These are phyloP conservation scores for Cyprinus carpio DNA, from an alignment of 2,113 vertebrate genomes.

Conservation along the genomic window DNA sequence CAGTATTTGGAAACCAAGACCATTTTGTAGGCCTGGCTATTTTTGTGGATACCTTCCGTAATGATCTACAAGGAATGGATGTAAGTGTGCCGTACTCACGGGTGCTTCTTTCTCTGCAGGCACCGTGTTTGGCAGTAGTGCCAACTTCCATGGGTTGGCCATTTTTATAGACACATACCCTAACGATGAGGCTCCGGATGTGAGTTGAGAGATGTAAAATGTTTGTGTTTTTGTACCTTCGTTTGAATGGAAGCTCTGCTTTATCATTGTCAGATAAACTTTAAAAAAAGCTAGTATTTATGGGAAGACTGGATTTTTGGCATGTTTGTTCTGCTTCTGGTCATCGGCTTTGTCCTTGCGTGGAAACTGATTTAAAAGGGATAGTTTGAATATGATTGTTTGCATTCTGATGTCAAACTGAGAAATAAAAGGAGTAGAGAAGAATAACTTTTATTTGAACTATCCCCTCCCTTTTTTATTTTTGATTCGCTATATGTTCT, in stretches of 20 bases:
- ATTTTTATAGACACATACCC: slow-evolving; percentile 96
- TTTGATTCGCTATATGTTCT: no score
- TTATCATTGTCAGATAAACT: neutral
- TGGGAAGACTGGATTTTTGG: neutral
- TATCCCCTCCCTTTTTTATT: neutral
- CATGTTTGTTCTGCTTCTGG: neutral
- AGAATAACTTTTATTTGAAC: neutral
- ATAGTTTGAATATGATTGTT: neutral
- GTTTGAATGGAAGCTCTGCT: neutral
- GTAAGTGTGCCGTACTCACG: slow-evolving; percentile 73
- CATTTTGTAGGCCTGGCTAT: slow-evolving; percentile 77
- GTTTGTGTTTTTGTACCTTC: slow-evolving; percentile 29
- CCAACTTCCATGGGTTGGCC: slow-evolving; percentile 91
- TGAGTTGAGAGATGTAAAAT: slow-evolving; percentile 72
- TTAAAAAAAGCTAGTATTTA: neutral
- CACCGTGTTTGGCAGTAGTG: slow-evolving; percentile 93
- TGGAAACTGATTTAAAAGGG: neutral
- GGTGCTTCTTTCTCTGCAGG: slow-evolving; percentile 76
- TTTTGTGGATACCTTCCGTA: slow-evolving; percentile 83
- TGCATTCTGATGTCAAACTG: neutral
- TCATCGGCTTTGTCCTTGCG: neutral
- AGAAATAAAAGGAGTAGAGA: neutral
- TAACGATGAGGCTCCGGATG: slow-evolving; percentile 91
- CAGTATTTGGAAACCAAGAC: slow-evolving; percentile 80
- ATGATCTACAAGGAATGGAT: slow-evolving; percentile 80